Percentiles rank a stretch among this genome's conserved stretches.
phyloP scores from a whole-genome alignment of 2,113 vertebrate genomes.

The Suricata suricatta region DNA sequence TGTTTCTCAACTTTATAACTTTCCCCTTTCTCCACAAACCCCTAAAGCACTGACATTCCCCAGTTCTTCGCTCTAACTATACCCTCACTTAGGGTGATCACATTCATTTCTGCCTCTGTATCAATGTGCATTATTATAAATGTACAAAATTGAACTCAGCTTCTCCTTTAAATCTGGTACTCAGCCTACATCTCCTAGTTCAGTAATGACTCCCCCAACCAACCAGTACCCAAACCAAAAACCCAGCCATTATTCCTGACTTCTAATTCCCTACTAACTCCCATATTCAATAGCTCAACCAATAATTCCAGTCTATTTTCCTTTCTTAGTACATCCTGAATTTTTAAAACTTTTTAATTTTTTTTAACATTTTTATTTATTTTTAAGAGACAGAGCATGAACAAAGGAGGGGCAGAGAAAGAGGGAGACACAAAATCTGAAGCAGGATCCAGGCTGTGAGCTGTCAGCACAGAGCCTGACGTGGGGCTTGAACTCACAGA shows the following conservation, averaged over 20 bases:
- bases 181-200: not conserved
- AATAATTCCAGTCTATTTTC: not conserved
- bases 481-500: too few relatives aligned
- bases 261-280: not conserved
- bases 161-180: constrained; percentile 23
- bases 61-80: not conserved
- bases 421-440: too few relatives aligned
- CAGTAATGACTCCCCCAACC: not conserved
- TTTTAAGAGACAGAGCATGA: too few relatives aligned
- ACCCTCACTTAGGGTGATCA: not conserved
- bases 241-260: not conserved
- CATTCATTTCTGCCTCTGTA: not conserved
- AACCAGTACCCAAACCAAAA: not conserved
- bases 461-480: too few relatives aligned
- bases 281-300: not conserved
- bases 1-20: not conserved
- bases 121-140: not conserved
- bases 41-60: not conserved
- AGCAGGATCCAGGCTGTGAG: too few relatives aligned
- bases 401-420: too few relatives aligned
- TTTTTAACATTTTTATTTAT: too few relatives aligned
- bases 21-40: not conserved
- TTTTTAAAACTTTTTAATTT: not conserved
- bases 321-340: not conserved
- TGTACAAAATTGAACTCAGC: not conserved